Conservation (phyloP, 2,113 vertebrate genomes). For the Edolisoma coerulescens region DNA sequence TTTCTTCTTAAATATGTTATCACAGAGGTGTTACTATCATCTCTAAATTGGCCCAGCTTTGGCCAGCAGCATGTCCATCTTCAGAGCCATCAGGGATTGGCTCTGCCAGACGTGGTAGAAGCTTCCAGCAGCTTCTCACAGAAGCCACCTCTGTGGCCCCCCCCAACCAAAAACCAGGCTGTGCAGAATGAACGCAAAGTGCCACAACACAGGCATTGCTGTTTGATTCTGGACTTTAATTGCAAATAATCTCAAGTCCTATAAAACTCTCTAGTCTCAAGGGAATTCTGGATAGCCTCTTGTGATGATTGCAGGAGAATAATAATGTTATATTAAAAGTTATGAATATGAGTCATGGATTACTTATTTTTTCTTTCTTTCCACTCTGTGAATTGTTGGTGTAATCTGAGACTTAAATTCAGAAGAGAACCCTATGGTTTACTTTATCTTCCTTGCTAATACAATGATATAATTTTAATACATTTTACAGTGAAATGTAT, state of each 20-base stretch:
- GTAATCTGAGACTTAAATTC: background rate
- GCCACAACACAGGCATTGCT: background rate
- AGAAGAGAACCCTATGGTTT: background rate
- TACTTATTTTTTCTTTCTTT: background rate
- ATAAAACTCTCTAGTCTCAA: background rate
- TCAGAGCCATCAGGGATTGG: background rate
- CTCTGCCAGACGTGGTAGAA: background rate
- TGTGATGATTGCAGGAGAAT: background rate
- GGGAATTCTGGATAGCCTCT: background rate
- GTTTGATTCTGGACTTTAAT: background rate
- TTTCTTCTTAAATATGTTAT: background rate
- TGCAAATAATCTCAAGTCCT: background rate
- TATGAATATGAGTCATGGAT: background rate
- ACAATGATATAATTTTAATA: background rate
- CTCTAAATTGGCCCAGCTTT: accelerated
- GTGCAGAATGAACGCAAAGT: background rate
- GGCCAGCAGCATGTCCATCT: background rate
- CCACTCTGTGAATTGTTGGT: background rate
- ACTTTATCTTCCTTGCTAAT: background rate
- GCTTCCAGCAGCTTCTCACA: background rate
- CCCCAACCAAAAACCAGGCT: background rate
- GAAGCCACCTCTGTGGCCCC: no score
- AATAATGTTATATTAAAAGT: background rate
- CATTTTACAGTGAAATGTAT: background rate
- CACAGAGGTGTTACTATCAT: accelerated